phyloP scores from a whole-genome alignment of 2,888 invertebrate species.

The Netelia melanura region DNA sequence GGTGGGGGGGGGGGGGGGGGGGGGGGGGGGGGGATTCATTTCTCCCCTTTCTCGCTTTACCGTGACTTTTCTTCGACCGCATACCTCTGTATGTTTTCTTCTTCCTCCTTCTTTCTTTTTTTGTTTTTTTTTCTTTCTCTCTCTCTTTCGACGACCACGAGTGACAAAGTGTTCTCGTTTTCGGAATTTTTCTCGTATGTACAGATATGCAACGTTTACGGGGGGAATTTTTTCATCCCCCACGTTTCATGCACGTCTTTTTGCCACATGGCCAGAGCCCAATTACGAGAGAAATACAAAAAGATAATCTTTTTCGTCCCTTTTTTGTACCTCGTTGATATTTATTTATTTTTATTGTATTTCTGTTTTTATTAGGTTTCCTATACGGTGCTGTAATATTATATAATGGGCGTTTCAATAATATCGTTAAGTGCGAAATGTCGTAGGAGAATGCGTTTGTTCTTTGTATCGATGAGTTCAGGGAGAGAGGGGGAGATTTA shows the following conservation, averaged over 20 bases:
- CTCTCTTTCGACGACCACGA: not conserved
- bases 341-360: not conserved
- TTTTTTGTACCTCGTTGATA: not conserved
- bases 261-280: not conserved
- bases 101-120: not conserved
- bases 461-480: not conserved
- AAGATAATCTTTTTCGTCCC: not conserved
- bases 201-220: no score
- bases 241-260: not conserved
- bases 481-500: not conserved
- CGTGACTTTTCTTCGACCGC: constrained; percentile 14
- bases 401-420: no score
- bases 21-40: not conserved
- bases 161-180: constrained; percentile 18
- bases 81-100: constrained; percentile 11
- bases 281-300: constrained; percentile 42
- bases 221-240: not conserved
- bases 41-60: not conserved
- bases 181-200: not conserved
- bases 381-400: not conserved
- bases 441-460: not conserved
- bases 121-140: not conserved
- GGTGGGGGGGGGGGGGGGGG: no score
- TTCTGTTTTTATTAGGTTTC: not conserved
- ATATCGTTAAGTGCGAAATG: no score